Evolutionary conservation across 37 sponge, comb jelly and placozoan genomes (phyloP).

Genomic region (Beroe ovata): DNA sequence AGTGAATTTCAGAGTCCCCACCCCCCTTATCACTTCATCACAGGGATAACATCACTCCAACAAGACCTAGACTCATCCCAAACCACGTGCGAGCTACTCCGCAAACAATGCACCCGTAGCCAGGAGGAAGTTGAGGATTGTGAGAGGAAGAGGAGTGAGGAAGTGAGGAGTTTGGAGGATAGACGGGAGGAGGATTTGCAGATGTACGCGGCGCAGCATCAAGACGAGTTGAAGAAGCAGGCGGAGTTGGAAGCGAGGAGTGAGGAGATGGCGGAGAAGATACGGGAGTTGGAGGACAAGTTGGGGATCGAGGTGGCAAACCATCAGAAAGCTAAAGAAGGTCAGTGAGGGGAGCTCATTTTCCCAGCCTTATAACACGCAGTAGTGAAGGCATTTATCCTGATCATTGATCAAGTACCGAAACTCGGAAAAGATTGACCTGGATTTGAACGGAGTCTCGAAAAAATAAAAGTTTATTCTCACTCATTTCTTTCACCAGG

Average conservation of each 20-base stretch:
- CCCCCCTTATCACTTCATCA: background rate
- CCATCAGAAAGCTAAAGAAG: slow-evolving; percentile 40
- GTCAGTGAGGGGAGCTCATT: too few relatives aligned
- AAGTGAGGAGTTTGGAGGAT: slow-evolving; percentile 10
- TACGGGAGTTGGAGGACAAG: background rate
- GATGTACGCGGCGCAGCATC: slow-evolving; percentile 43
- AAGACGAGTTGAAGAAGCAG: slow-evolving; percentile 33
- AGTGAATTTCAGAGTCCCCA: too few relatives aligned
- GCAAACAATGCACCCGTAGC: background rate
- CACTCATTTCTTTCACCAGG: too few relatives aligned
- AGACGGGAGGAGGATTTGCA: slow-evolving; percentile 3
- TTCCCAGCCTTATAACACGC: too few relatives aligned
- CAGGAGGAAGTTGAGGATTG: slow-evolving; percentile 13
- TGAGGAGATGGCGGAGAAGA: background rate
- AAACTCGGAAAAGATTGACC: too few relatives aligned
- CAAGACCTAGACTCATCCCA: slow-evolving; percentile 38
- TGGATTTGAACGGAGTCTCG: too few relatives aligned
- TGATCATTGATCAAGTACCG: too few relatives aligned
- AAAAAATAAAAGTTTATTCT: too few relatives aligned
- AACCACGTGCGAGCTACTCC: slow-evolving; percentile 24
- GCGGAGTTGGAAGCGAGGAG: background rate
- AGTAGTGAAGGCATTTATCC: too few relatives aligned
- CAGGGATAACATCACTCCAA: slow-evolving; percentile 32
- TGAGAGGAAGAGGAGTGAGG: background rate
- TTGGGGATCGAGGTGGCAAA: background rate